These are phyloP conservation scores for Dolomedes plantarius DNA, from an alignment of 2,888 invertebrate genomes.

Conservation along the genomic window DNA sequence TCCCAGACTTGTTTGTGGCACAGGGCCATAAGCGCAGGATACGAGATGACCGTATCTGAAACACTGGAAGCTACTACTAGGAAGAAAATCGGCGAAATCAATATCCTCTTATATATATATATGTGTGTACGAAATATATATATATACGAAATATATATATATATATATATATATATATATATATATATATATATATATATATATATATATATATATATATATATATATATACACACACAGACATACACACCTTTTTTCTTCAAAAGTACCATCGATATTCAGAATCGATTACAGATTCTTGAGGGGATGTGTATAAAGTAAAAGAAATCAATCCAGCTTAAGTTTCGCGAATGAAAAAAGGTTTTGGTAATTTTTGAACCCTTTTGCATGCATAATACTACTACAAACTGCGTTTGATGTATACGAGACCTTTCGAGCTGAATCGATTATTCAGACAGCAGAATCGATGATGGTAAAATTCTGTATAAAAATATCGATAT, in stretches of 20 bases:
- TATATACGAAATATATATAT: no score
- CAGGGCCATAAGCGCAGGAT: not conserved
- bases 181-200: no score
- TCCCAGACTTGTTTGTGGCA: not conserved
- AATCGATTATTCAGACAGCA: not conserved
- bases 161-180: no score
- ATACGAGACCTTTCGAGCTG: no score
- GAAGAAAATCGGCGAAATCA: not conserved
- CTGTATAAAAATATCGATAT: not conserved
- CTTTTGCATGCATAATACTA: conserved; percentile 5
- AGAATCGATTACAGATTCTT: not conserved
- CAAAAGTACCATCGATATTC: conserved; percentile 8
- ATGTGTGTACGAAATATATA: no score
- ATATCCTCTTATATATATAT: not conserved
- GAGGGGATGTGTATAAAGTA: not conserved
- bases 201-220: no score
- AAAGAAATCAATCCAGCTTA: not conserved
- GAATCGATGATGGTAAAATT: not conserved
- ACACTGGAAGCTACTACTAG: not conserved
- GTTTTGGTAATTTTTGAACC: not conserved
- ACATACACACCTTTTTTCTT: not conserved
- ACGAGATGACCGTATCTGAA: not conserved
- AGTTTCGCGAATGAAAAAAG: not conserved
- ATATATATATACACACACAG: no score
- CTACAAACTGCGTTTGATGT: not conserved